Base-by-base conservation (phyloP, 2,113 vertebrate genomes). In the Macheiramphus alcinus region DNA sequence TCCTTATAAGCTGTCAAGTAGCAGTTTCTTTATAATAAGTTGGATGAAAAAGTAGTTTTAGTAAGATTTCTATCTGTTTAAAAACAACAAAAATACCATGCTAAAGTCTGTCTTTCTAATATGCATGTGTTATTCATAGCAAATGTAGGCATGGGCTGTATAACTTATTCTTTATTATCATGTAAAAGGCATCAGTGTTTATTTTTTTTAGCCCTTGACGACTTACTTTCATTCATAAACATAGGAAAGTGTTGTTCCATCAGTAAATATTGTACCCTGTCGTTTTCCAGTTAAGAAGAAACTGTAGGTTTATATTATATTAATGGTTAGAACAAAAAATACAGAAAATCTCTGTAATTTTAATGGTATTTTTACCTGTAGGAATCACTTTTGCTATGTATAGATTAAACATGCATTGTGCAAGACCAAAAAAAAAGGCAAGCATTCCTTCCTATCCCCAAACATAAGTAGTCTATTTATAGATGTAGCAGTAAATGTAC, bases 41-140 rank as follows among this genome's bases (percentile, higher is more conserved):
- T 66, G 56, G 34, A 38, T 80, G 20, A 47, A 86, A 73, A 84
- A 66, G 50, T 66, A 78, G 42, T 91, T 74, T 43, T 43, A 85
- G 17, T 52, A 59, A 78, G 43, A 86, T 80, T 56, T 25, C 22
- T 32, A 5, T 38, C 56, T 70, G 5, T 52, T 55, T 66, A 55
- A 82, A 88, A 73, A 4, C 12, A 67, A 21, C 7, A 42, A 34
- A 73, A 67, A 32, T n/a, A 61, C 7, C 4, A 3, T 70, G n/a
- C 5, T 83, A 26, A 72, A 72, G 12, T 5, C 53, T 56, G 8
- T 22, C 17, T 91, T 78, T 78, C n/a, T 61, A 48, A 62, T 78
- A 27, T 36, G n/a, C 0, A 0, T 17, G 6, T 53, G 31, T 42
- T 66, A 25, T 31, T 74, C 48, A 8, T 68, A 76, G n/a, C 50